phyloP scores from a whole-genome alignment of 2,888 invertebrate genomes.

The Clitarchus hookeri region DNA sequence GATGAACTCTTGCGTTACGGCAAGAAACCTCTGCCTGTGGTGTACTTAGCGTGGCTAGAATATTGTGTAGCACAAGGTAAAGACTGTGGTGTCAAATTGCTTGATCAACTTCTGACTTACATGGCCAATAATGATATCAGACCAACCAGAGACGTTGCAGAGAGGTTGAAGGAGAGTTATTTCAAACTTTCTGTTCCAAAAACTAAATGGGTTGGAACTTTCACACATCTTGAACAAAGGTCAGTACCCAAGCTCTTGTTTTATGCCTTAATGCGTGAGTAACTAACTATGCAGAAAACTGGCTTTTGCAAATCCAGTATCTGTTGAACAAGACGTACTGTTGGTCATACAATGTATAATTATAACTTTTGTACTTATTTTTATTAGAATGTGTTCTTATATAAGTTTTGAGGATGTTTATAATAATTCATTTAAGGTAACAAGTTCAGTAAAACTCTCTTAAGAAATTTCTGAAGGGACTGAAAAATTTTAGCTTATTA shows the following conservation, averaged over 20 bases:
- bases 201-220: neutral
- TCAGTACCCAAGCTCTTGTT: neutral
- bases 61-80: constrained; percentile 54
- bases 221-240: neutral
- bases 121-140: constrained; percentile 59
- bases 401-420: too few species aligned
- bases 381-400: too few species aligned
- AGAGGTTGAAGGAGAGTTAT: constrained; percentile 47
- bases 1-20: constrained; percentile 58
- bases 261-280: too few species aligned
- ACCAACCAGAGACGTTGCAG: constrained; percentile 52
- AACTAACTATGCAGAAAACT: too few species aligned
- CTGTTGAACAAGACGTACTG: too few species aligned
- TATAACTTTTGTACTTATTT: too few species aligned
- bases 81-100: constrained; percentile 54
- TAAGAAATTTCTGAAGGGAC: too few species aligned
- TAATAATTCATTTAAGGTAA: too few species aligned
- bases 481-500: too few species aligned
- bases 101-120: constrained; percentile 62
- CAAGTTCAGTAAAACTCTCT: too few species aligned
- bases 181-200: neutral
- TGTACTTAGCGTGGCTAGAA: constrained; percentile 61
- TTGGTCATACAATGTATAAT: too few species aligned
- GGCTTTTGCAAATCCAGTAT: too few species aligned
- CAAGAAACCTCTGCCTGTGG: constrained; percentile 56